Base-by-base conservation (phyloP, 2,888 invertebrate genomes). In the Anthophora plumipes region DNA sequence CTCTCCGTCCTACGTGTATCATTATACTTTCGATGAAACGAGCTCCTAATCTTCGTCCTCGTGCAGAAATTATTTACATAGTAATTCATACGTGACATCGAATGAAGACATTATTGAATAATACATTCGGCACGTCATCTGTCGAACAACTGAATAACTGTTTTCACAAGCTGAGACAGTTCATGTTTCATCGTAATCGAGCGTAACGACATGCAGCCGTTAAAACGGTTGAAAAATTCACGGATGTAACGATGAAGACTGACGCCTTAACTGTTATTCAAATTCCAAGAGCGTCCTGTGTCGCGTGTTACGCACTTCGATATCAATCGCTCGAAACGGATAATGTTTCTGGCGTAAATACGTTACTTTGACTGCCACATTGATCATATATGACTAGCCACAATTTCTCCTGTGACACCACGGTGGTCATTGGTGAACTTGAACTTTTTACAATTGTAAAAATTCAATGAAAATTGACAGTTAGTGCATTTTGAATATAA, bases 151-250 rank as follows among this genome's bases (percentile, higher is more conserved):
- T 41, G 41, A 22, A 20, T 70, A 69, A 70, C 57, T 70, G 55
- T 54, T 39, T 25, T 22, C 39, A 14, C n/a, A 22, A 25, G 22
- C 17, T 25, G 72, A n/a, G 43, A 22, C n/a, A 31, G 43, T 6
- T 20, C 25, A 22, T 48, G 25, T 39, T 55, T 75, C 54, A 25
- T 6, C 55, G 54, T 17, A 48, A 63, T 63, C 61, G 41, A 17
- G 55, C 22, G 20, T 63, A 57, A 59, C 63, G 55, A 55, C 37
- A 22, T 6, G 22, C 57, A 31, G 48, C 31, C 54, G 50, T 77
- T 64, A 57, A 64, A 63, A 50, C 57, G n/a, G n/a, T 64, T 57
- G 48, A 75, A 75, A 64, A 48, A 52, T 75, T 75, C 50, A 75
- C 20, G 63, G 22, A 48, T 37, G 22, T 31, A 31, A 31, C 31